phyloP scores from a whole-genome alignment of 2,797 vertebrate species.

The Tenualosa ilisha region DNA sequence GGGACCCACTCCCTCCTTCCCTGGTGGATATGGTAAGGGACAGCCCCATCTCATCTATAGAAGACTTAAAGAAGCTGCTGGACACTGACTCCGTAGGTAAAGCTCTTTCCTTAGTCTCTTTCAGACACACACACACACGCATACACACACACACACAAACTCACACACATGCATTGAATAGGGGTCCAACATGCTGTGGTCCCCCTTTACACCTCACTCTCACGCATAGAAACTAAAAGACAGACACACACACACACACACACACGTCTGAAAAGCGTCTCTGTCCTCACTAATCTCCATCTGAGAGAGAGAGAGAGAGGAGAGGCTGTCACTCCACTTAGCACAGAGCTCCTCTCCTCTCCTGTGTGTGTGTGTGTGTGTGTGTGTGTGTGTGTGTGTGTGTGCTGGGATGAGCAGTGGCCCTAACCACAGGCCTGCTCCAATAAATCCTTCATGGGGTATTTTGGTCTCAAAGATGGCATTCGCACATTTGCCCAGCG shows the following conservation, averaged over 20 bases:
- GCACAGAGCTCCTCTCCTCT: neutral
- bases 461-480: slow-evolving; percentile 13
- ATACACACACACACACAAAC: slow-evolving; percentile 13
- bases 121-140: neutral
- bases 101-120: slow-evolving; percentile 47
- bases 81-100: slow-evolving; percentile 87
- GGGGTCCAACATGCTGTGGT: neutral
- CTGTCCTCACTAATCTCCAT: slow-evolving; percentile 7
- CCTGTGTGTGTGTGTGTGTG: neutral
- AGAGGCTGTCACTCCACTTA: neutral
- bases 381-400: neutral
- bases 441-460: neutral
- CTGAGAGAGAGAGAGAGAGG: neutral
- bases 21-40: slow-evolving; percentile 87
- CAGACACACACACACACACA: neutral
- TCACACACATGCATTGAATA: neutral
- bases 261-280: slow-evolving; percentile 11
- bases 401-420: neutral
- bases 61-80: slow-evolving; percentile 86
- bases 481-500: neutral
- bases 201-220: no score
- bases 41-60: slow-evolving; percentile 84
- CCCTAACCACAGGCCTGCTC: neutral
- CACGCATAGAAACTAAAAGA: neutral
- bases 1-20: slow-evolving; percentile 85